Conservation (phyloP, 2,888 invertebrate genomes). For the Ormyrus rosae region DNA sequence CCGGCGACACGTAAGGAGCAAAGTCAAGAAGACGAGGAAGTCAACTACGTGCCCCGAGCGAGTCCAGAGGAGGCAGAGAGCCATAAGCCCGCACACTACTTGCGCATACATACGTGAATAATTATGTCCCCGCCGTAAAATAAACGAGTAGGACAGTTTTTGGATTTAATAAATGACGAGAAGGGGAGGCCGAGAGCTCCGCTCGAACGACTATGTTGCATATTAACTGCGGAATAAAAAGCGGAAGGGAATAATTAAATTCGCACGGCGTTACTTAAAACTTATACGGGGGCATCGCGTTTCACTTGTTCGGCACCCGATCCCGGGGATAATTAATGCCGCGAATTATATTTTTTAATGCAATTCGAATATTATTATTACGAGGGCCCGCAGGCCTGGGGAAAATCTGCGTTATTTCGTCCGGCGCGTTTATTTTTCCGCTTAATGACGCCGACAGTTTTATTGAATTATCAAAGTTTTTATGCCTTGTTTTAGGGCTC, state of each 20-base stretch:
- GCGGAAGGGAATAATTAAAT: conserved; percentile 43
- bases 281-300: conserved; percentile 4
- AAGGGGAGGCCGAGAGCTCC: background rate
- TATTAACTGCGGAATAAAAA: conserved; percentile 40
- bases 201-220: conserved; percentile 27
- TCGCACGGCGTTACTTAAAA: conserved; percentile 34
- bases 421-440: background rate
- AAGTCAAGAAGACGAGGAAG: background rate
- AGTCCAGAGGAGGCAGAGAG: too few species aligned
- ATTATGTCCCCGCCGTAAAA: conserved; percentile 34
- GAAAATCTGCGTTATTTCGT: conserved; percentile 14
- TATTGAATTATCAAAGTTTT: conserved; percentile 1
- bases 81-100: background rate
- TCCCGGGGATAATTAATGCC: conserved; percentile 9
- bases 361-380: conserved; percentile 7
- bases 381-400: background rate
- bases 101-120: conserved; percentile 25
- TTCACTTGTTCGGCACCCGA: background rate
- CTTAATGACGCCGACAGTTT: background rate
- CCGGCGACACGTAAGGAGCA: too few species aligned
- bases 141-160: conserved; percentile 40
- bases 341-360: conserved; percentile 30
- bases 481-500: background rate
- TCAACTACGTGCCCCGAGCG: too few species aligned
- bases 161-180: conserved; percentile 48